A percentile compares a stretch with the other conserved stretches of the same genome.
These are phyloP conservation scores for Ligdia adustata DNA, from an alignment of 2,888 invertebrate species.

Conservation along the genomic window DNA sequence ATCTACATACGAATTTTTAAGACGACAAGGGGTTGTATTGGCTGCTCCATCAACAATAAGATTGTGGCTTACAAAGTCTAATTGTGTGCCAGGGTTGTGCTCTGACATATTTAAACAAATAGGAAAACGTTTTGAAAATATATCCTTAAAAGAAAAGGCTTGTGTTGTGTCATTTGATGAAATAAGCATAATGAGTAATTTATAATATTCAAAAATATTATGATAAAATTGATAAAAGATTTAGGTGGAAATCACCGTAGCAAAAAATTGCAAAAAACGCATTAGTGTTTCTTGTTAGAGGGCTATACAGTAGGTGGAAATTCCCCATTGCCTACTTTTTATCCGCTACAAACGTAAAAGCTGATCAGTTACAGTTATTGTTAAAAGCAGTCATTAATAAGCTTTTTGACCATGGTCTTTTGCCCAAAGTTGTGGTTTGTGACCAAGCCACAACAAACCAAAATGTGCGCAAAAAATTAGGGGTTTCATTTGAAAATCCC, in stretches of 20 bases:
- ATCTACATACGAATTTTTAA: conserved; percentile 22
- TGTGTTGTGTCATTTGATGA: conserved; percentile 31
- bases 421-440: conserved; percentile 28
- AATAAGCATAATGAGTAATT: conserved; percentile 30
- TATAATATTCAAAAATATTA: conserved; percentile 31
- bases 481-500: conserved; percentile 11
- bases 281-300: conserved; percentile 26
- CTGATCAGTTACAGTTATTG: conserved; percentile 9
- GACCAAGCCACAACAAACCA: conserved; percentile 29
- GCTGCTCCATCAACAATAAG: conserved; percentile 28
- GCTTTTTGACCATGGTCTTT: conserved; percentile 24
- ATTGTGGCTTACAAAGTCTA: conserved; percentile 10
- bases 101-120: conserved; percentile 7
- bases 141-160: conserved; percentile 13
- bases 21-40: conserved; percentile 20
- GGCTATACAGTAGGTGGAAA: conserved; percentile 24
- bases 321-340: conserved; percentile 29
- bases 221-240: conserved; percentile 34
- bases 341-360: conserved; percentile 8
- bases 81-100: conserved; percentile 15
- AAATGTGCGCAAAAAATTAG: conserved; percentile 23
- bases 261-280: conserved; percentile 23
- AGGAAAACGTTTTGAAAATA: conserved; percentile 6
- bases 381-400: conserved; percentile 16
- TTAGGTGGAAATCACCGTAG: conserved; percentile 21